Evolutionary conservation across 2,888 invertebrate genomes (phyloP), one percentile per base, ranked within the genome.

Genomic region (Eulithis testata): DNA sequence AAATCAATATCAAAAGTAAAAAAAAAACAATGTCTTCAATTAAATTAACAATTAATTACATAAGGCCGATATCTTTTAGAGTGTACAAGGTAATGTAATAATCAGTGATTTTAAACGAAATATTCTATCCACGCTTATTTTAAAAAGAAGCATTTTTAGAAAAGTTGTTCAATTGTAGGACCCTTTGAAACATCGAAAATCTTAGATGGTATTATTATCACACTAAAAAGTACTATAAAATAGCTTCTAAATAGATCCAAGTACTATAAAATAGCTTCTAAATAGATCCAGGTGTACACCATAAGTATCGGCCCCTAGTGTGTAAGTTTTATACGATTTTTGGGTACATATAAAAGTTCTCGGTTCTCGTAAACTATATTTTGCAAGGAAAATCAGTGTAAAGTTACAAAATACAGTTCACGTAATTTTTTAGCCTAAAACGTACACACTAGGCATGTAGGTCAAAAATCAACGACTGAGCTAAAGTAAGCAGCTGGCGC

Each of bases 401-500:
- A 21, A 21, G 1, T 21, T 21, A 21, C 21, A 21, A 21, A 21
- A 21, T 21, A 21, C 21, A 21, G 21, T n/a, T n/a, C n/a, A n/a
- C n/a, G n/a, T n/a, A n/a, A n/a, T n/a, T n/a, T n/a, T n/a, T n/a
- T n/a, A n/a, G n/a, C n/a, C n/a, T n/a, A n/a, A n/a, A n/a, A n/a
- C 21, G 21, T 21, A 21, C 21, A 21, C 21, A 21, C 21, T 21
- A 21, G 21, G 21, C 21, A 21, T 21, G 21, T 21, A 27, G 54
- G 69, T 72, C 71, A 67, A 68, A 63, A 73, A 76, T 76, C 74
- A 74, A 73, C 73, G 66, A 54, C 53, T 14, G 52, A 56, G 68
- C 21, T 21, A 21, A 71, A 57, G 49, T 44, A 60, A 59, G 49
- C 55, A 53, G 87, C 88, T 53, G 84, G 87, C 87, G 84, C 89